Evolutionary conservation across 2,888 invertebrate species (phyloP), one percentile per base, ranked within the genome.

Genomic region (Caenorhabditis sinica): DNA sequence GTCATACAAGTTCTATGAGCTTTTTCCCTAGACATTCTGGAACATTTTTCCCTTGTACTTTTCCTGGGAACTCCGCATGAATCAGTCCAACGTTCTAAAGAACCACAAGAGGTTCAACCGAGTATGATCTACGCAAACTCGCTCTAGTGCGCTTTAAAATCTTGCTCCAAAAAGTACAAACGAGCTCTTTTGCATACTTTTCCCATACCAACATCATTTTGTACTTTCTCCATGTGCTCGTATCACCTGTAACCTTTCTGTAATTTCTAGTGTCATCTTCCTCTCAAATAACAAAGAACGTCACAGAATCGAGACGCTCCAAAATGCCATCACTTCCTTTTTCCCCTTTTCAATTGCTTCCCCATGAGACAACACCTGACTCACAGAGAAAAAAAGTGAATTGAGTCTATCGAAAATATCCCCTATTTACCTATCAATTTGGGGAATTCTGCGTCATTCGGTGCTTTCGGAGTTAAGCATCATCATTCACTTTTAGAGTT

Each of bases 261-360:
- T 15, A 13, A 28, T 4, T 28, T 13, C 11, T 11, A 1, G 6
- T 25, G 28, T 25, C 23, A 25, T 56, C 15, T 13, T 28, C 11
- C 23, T 60, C 20, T 15, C 13, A 56, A 56, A 56, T 28, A 56
- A 25, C 56, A 53, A 53, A 56, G 20, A n/a, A 49, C 66, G 51
- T 66, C 66, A 66, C 33, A 66, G 13, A 51, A n/a, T n/a, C n/a
- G n/a, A n/a, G n/a, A n/a, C n/a, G n/a, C 51, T 66, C 33, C 51
- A 66, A 66, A 66, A 66, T 66, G 30, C 15, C n/a, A 66, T 49
- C 49, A 49, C 43, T 33, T 33, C 33, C 61, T 36, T 40, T 33
- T 30, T 60, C 33, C n/a, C 28, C 11, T 33, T 60, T 20, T 40
- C 61, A 36, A 56, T 56, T 56, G 13, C 4, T 28, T 56, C 25